These are phyloP conservation scores for Cyanocitta stelleri DNA, from an alignment of 2,113 vertebrate genomes.

Conservation along the genomic window DNA sequence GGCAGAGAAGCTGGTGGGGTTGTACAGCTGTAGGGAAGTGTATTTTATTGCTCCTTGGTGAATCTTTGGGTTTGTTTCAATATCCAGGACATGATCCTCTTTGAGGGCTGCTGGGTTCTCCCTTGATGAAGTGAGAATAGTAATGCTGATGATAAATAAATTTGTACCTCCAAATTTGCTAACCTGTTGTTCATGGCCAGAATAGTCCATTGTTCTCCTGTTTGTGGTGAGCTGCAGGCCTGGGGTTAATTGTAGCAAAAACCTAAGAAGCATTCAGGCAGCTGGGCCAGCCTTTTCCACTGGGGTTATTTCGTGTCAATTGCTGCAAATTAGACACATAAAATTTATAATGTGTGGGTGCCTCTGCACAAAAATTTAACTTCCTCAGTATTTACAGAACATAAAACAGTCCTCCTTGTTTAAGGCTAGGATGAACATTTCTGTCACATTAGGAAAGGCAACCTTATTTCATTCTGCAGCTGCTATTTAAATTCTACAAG, in stretches of 20 bases:
- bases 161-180: neutral
- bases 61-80: neutral
- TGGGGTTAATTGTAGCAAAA: neutral
- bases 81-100: neutral
- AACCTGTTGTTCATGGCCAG: neutral
- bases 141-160: neutral
- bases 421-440: slow-evolving; percentile 26
- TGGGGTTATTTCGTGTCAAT: neutral
- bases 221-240: neutral
- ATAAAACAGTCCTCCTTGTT: slow-evolving; percentile 31
- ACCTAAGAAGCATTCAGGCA: neutral
- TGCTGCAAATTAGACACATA: neutral
- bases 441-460: slow-evolving; percentile 27
- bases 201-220: neutral
- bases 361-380: neutral
- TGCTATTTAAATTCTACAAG: slow-evolving; percentile 17
- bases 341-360: neutral
- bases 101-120: neutral
- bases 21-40: neutral
- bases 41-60: neutral
- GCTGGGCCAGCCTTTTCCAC: neutral
- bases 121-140: neutral
- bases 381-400: slow-evolving; percentile 21
- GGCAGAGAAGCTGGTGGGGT: neutral
- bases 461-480: slow-evolving; percentile 39